Evolutionary conservation across 2,113 vertebrate species (phyloP).

Genomic region (Tychaedon coryphoeus): DNA sequence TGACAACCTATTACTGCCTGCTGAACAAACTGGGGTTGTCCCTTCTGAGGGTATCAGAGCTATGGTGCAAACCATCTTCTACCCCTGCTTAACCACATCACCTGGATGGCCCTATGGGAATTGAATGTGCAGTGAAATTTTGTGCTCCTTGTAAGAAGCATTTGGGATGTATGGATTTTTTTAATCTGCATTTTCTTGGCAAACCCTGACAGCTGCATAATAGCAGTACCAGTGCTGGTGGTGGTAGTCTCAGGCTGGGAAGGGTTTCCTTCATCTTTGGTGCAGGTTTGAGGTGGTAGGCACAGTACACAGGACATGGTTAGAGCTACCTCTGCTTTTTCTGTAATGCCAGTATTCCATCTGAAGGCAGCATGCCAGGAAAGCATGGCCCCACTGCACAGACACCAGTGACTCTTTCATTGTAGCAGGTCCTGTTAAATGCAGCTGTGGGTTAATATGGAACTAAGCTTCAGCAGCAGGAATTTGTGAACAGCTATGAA

Average conservation of each 20-base stretch:
- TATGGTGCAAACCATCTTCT: not conserved
- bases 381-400: accelerated
- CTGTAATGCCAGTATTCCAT: not conserved
- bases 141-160: not conserved
- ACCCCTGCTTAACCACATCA: not conserved
- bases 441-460: conserved; percentile 13
- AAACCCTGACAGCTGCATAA: not conserved
- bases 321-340: not conserved
- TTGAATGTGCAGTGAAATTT: not conserved
- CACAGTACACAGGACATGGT: not conserved
- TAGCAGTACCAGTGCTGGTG: not conserved
- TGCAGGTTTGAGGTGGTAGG: not conserved
- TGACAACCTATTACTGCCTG: conserved; percentile 69
- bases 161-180: accelerated
- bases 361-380: not conserved
- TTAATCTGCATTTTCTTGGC: not conserved
- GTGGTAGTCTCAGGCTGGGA: not conserved
- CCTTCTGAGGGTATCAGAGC: not conserved
- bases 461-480: conserved; percentile 20
- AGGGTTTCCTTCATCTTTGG: not conserved
- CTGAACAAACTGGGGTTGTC: conserved; percentile 48
- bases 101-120: not conserved
- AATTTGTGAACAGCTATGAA: conserved; percentile 43
- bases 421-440: not conserved
- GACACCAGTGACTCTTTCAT: not conserved